Conservation (phyloP, 2,888 invertebrate species). For the Lathronympha strigana region DNA sequence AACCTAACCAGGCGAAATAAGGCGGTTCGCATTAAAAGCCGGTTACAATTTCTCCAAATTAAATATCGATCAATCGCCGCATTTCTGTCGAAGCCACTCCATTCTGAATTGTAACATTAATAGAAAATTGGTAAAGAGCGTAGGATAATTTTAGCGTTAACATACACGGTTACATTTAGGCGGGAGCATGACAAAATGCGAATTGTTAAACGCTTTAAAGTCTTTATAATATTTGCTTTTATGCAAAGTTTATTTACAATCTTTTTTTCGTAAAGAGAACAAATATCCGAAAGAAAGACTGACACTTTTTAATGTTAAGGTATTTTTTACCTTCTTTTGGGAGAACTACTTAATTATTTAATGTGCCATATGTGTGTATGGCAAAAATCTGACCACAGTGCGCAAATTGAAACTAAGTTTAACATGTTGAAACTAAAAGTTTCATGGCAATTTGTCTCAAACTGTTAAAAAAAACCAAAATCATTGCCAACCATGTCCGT, state of each 20-base stretch:
- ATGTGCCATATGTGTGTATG: slow-evolving; percentile 41
- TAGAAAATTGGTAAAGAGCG: slow-evolving; percentile 5
- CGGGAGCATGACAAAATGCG: slow-evolving; percentile 34
- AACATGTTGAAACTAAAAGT: slow-evolving; percentile 25
- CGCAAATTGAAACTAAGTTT: slow-evolving; percentile 24
- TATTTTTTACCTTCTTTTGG: slow-evolving; percentile 38
- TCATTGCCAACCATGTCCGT: slow-evolving; percentile 34
- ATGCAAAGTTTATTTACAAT: slow-evolving; percentile 42
- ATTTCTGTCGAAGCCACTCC: background rate
- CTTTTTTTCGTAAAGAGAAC: slow-evolving; percentile 37
- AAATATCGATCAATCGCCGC: background rate
- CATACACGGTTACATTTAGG: slow-evolving; percentile 16
- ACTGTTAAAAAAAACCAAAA: slow-evolving; percentile 41
- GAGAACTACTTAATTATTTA: slow-evolving; percentile 33
- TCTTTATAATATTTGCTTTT: slow-evolving; percentile 40
- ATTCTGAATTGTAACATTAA: background rate
- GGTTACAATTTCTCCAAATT: no score
- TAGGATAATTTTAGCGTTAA: slow-evolving; percentile 38
- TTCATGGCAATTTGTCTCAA: slow-evolving; percentile 23
- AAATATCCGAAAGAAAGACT: slow-evolving; percentile 37
- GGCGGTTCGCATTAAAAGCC: no score
- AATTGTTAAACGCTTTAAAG: slow-evolving; percentile 31
- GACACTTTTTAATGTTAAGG: slow-evolving; percentile 38
- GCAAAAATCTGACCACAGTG: slow-evolving; percentile 36
- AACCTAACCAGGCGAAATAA: no score